Conservation (phyloP, 2,888 invertebrate genomes). For the Apodemia duryi region DNA sequence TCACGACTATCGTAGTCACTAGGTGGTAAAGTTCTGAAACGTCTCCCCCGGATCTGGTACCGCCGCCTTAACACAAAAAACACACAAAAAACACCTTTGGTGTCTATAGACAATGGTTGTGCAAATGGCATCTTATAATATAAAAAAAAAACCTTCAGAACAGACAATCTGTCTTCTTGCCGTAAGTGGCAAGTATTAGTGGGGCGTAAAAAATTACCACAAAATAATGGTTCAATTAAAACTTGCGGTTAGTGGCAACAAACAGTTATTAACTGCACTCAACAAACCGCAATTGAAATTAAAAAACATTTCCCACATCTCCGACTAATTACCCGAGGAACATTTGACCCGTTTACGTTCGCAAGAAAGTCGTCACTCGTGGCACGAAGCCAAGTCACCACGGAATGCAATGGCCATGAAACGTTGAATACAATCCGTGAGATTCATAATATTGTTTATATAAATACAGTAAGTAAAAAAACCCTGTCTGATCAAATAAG, state of each 20-base stretch:
- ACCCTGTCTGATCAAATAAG: too few species aligned
- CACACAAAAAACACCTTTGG: too few species aligned
- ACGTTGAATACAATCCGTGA: slow-evolving; percentile 4
- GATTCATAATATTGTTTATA: background rate
- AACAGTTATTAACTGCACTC: background rate
- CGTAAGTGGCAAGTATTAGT: background rate
- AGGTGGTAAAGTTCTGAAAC: too few species aligned
- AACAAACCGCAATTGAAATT: slow-evolving; percentile 3
- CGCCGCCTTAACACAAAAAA: too few species aligned
- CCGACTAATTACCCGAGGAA: background rate
- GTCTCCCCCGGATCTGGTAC: too few species aligned
- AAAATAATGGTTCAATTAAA: slow-evolving; percentile 4
- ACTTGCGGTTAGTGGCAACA: slow-evolving; percentile 2
- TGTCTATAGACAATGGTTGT: too few species aligned
- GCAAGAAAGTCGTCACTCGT: background rate
- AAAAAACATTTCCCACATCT: slow-evolving; percentile 2
- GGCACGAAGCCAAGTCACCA: slow-evolving; percentile 1
- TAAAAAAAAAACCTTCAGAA: too few species aligned
- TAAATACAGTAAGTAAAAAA: too few species aligned
- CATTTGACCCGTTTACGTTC: slow-evolving; percentile 1
- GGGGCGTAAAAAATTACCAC: background rate
- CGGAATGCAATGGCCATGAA: slow-evolving; percentile 2
- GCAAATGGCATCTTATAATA: too few species aligned
- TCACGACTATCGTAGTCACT: too few species aligned
- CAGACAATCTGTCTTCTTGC: too few species aligned